Evolutionary conservation across 2,888 invertebrate genomes (phyloP).

Genomic region (Dromius quadrimaculatus): DNA sequence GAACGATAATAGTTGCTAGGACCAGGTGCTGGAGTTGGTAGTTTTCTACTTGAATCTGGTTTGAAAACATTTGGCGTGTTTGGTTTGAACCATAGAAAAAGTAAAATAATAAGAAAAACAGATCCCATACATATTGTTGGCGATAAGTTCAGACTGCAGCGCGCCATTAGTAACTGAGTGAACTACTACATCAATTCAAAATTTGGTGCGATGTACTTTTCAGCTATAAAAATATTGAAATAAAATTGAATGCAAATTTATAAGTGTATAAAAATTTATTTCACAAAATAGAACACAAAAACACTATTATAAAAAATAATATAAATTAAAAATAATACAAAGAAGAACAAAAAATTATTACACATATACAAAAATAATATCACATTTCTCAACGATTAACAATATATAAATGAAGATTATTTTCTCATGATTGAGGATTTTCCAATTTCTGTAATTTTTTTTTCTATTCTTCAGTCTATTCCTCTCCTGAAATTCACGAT

Average conservation of each 20-base stretch:
- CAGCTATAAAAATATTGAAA: background rate
- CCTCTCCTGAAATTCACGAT: slow-evolving; percentile 1
- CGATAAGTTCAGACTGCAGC: background rate
- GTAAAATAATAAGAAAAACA: background rate
- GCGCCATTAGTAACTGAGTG: slow-evolving; percentile 4
- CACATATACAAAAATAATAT: background rate
- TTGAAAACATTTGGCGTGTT: no score
- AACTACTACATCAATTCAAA: slow-evolving; percentile 22
- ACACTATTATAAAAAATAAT: background rate
- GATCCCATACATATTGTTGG: background rate
- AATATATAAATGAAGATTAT: background rate
- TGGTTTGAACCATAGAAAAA: slow-evolving; percentile 19
- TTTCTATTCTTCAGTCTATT: background rate
- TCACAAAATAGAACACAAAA: background rate
- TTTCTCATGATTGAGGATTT: background rate
- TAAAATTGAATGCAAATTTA: background rate
- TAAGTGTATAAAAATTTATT: background rate
- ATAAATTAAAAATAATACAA: background rate
- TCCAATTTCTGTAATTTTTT: background rate
- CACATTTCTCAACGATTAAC: background rate
- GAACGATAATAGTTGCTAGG: no score
- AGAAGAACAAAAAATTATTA: background rate
- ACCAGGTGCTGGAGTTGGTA: no score
- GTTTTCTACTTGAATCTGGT: no score
- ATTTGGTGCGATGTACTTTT: background rate